Conservation (phyloP, 2,113 vertebrate genomes). For the Lagopus muta region DNA sequence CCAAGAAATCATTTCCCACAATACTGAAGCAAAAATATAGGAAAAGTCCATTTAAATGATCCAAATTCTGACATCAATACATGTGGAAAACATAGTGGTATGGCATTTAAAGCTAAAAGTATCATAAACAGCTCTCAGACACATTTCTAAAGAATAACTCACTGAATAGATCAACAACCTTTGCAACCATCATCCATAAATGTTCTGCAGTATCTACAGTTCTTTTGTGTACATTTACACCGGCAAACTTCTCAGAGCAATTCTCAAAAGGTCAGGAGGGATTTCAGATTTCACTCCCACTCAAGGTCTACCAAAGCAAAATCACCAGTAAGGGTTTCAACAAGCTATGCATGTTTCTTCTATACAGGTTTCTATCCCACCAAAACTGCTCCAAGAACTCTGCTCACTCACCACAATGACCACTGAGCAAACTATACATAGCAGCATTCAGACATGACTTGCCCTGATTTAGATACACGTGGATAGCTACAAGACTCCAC, state of each 20-base stretch:
- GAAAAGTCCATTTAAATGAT: not conserved
- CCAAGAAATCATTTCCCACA: not conserved
- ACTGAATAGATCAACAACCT: not conserved
- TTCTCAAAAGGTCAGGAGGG: not conserved
- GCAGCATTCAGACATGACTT: conserved; percentile 2
- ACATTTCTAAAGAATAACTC: not conserved
- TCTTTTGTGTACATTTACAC: not conserved
- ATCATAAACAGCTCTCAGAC: not conserved
- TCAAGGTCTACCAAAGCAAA: not conserved
- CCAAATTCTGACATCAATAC: not conserved
- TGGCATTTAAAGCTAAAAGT: not conserved
- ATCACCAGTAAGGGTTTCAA: not conserved
- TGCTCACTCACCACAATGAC: not conserved
- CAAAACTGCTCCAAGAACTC: not conserved
- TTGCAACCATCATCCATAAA: rapidly evolving
- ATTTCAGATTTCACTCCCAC: not conserved
- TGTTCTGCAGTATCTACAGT: not conserved
- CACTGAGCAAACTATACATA: conserved; percentile 18
- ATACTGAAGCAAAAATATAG: not conserved
- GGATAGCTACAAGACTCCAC: not conserved
- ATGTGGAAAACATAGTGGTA: not conserved
- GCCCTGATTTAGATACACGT: not conserved
- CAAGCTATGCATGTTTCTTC: not conserved
- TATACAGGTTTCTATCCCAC: not conserved
- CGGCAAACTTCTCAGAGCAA: not conserved